Evolutionary conservation across 2,113 vertebrate species (phyloP).

Genomic region (Dicaeum eximium): DNA sequence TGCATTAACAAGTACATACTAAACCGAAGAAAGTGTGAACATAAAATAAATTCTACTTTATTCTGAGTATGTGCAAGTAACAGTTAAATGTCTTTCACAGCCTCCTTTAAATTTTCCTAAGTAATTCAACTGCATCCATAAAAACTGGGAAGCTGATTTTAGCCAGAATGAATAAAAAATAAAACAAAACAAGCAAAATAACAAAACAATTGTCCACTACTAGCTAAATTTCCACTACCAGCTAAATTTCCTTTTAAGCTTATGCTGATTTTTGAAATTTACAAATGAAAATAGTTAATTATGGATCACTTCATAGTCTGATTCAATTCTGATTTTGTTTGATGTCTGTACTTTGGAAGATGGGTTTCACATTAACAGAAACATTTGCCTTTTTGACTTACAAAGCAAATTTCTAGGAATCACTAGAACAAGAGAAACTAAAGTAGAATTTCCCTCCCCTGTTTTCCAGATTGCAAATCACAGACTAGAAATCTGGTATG

Average conservation of each 20-base stretch:
- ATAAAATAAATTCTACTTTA: neutral
- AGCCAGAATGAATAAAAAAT: neutral
- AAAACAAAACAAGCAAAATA: neutral
- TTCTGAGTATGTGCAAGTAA: neutral
- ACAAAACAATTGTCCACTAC: neutral
- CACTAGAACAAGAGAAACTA: neutral
- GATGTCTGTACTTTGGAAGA: neutral
- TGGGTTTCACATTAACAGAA: neutral
- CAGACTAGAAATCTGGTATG: neutral
- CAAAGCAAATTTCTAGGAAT: neutral
- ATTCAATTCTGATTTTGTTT: neutral
- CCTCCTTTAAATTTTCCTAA: neutral
- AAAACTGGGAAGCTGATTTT: neutral
- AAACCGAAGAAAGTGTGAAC: accelerated
- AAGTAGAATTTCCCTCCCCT: neutral
- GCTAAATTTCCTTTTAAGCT: neutral
- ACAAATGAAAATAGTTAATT: neutral
- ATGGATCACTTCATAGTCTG: neutral
- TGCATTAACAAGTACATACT: neutral
- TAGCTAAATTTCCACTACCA: neutral
- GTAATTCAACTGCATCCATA: neutral
- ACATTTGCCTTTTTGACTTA: neutral
- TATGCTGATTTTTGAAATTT: neutral
- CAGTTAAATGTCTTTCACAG: neutral
- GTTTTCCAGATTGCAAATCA: neutral